Base-by-base conservation (phyloP, 2,113 vertebrate genomes). In the Pelobates fuscus region DNA sequence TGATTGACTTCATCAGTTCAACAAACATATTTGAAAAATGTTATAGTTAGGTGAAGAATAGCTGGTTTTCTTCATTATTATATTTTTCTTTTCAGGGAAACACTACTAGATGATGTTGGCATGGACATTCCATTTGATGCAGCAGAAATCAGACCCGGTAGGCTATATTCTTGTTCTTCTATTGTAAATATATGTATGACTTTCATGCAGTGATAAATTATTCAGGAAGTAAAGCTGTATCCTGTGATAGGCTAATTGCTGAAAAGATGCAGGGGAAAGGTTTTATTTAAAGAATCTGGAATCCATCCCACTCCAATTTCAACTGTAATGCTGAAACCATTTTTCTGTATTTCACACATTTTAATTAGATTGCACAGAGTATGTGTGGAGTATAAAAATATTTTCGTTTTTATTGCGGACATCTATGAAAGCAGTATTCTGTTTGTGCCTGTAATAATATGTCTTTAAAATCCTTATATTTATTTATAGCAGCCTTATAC, bases 61-160 rank as follows among this genome's bases (percentile, higher is more conserved):
- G 5, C 32, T 37, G 10, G 32, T 37, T 32, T 2, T 49, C 10
- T 49, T 2, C 8, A 49, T 32, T 17, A 25, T 72, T 82, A 77
- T 70, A 17, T 20, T 63, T 80, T 62, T 78, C 63, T 74, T 76
- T 84, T 77, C 58, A 95, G 95, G 88, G 89, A 88, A 74, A 67
- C 79, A 69, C 72, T 85, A 71, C 76, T 85, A 82, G 88, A 93
- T 82, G 82, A 94, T 94, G 87, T 87, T 78, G 88, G 91, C 78
- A 96, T 95, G 94, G 94, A 96, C 77, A 82, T 87, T 83, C 64
- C 85, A 52, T 87, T 86, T 80, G 85, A 91, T 75, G 88, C 85
- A 73, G 67, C 87, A 37, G 95, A 98, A 59, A 85, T 93, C 87
- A 90, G 94, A 85, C 95, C 94, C 15, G 94, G 96, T 99, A 78